phyloP scores from a whole-genome alignment of 2,797 vertebrate species.

The Cynopterus sphinx region DNA sequence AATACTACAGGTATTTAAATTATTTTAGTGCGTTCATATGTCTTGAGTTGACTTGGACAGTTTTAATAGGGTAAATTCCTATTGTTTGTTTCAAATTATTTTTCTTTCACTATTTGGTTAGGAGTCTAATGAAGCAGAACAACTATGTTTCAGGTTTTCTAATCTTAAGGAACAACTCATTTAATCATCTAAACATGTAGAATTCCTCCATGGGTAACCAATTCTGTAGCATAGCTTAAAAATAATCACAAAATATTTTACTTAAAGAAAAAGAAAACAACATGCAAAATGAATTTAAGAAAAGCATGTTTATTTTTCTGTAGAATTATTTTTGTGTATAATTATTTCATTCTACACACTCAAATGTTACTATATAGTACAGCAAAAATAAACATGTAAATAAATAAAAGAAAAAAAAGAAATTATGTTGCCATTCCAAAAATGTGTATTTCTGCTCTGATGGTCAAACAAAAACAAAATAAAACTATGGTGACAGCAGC shows the following conservation, averaged over 20 bases:
- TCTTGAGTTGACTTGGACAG: not conserved
- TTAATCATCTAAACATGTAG: not conserved
- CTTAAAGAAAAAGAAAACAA: not conserved
- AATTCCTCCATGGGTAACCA: conserved; percentile 23
- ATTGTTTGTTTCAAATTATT: conserved; percentile 43
- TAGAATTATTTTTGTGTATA: not conserved
- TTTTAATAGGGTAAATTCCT: conserved; percentile 36
- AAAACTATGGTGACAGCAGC: not conserved
- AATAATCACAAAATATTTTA: not conserved
- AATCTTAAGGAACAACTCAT: not conserved
- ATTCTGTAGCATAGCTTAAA: not conserved
- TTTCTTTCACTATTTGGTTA: conserved; percentile 21
- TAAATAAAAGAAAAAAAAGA: not conserved
- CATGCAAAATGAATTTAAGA: not conserved
- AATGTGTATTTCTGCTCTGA: not conserved
- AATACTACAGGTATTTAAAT: not conserved
- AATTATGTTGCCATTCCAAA: not conserved
- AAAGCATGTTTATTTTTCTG: not conserved
- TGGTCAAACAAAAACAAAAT: not conserved
- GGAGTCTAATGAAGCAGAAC: not conserved
- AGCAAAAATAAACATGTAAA: not conserved
- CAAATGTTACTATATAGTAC: not conserved
- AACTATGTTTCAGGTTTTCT: not conserved
- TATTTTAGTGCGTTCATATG: not conserved
- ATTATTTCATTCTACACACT: not conserved